phyloP scores from a whole-genome alignment of 2,797 vertebrate genomes.

The Labroides dimidiatus region DNA sequence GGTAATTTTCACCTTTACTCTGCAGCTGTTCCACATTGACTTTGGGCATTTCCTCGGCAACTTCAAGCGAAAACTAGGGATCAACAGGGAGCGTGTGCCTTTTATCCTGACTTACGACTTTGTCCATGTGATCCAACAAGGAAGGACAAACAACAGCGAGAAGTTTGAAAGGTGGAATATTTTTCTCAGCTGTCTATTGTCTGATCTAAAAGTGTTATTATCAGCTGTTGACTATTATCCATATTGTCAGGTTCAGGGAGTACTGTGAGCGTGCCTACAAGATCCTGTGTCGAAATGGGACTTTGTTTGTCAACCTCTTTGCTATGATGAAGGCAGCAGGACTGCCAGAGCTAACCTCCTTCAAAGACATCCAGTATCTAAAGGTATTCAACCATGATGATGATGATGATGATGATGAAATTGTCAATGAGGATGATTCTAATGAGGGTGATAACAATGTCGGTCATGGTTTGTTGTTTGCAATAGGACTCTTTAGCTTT shows the following conservation, averaged over 20 bases:
- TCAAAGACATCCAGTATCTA: constrained; percentile 98
- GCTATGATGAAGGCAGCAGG: constrained; percentile 98
- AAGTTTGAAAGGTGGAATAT: constrained; percentile 94
- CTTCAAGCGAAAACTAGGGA: constrained; percentile 98
- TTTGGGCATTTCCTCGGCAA: constrained; percentile 99
- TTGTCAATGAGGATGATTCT: not conserved
- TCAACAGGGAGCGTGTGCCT: constrained; percentile 97
- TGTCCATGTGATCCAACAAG: constrained; percentile 98
- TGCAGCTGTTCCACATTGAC: constrained; percentile 97
- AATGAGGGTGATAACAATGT: not conserved
- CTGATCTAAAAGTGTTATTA: not conserved
- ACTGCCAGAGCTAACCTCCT: constrained; percentile 95
- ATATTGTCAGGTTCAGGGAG: constrained; percentile 89
- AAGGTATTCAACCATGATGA: constrained; percentile 84
- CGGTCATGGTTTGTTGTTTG: constrained; percentile 38
- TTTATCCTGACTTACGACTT: constrained; percentile 99
- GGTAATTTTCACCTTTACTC: constrained; percentile 15
- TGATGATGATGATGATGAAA: not conserved
- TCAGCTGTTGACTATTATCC: not conserved
- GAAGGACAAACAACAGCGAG: constrained; percentile 94
- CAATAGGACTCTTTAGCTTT: constrained; percentile 94
- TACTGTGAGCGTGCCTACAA: constrained; percentile 97
- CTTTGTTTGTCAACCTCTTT: constrained; percentile 96
- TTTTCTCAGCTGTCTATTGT: not conserved
- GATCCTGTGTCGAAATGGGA: constrained; percentile 94